Base-by-base conservation (phyloP, 2,888 invertebrate species). In the Macrosiphum euphorbiae region DNA sequence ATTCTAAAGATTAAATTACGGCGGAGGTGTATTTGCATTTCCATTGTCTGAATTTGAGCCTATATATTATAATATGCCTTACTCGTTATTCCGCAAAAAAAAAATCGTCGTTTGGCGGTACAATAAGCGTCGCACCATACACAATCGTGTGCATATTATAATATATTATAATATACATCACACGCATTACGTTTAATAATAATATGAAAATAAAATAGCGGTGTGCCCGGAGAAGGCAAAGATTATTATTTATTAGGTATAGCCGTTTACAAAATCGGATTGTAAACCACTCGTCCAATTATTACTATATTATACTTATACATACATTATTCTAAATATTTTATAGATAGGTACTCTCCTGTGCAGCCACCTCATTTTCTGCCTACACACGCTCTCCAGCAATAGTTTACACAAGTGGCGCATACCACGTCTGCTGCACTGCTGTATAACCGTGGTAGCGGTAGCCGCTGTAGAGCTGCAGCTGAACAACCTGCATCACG, bases 251-350 rank as follows among this genome's bases (percentile, higher is more conserved):
- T 90, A 78, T 78, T 35, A 47, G 10, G 0, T 47, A 90, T 78
- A 35, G 90, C 47, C 78, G 50, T 90, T 90, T 52, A 35, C 78
- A 78, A 78, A 90, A 67, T 50, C 90, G 35, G 50, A 90, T 90
- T 78, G 90, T 78, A 90, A 90, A 90, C 90, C 78, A 90, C 67
- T 90, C 78, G 78, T 67, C 90, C 90, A 78, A 90, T 90, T 50
- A 78, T 50, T 90, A 52, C 28, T 35, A 35, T 78, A 78, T 78
- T 78, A 78, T 78, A 78, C 35, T 78, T 78, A 35, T 78, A 35
- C n/a, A 20, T 20, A 78, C 78, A 78, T 78, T 78, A 78, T 78
- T 78, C 78, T 78, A 78, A n/a, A n/a, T n/a, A n/a, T n/a, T 35
- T 1, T 35, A 78, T 26, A 58, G 0, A 24, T 26, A 58, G 55